Base-by-base conservation (phyloP, 23 tunicate genomes). In the Styela clava region DNA sequence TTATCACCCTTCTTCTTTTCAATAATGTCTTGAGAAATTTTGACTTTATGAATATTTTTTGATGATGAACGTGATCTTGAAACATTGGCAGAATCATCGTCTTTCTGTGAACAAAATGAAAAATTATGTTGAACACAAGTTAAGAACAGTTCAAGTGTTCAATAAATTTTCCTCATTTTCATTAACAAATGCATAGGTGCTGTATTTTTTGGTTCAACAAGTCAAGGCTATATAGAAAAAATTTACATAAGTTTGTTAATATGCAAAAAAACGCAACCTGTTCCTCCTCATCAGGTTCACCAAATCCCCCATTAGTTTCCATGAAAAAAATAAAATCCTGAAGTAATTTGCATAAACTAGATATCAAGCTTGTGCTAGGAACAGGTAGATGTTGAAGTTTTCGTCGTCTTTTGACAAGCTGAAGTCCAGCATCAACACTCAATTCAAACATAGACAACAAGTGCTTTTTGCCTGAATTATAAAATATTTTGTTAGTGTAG, bases 311-410 rank as follows among this genome's bases (percentile, higher is more conserved):
- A 62, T 93, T 88, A 0, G 35, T 82, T 29, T 88, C 84, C 98
- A 93, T 93, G 83, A 87, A 93, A 1, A 16, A 31, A 22, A 93
- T 27, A 20, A 93, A 36, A 52, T 79, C 81, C 34, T 78, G 79
- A 0, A 93, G 79, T 28, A 93, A 79, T 33, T 89, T 81, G 64
- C 98, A 93, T 0, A 93, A 78, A 1, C 94, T 89, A 25, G 81
- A 87, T 7, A 93, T 89, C 21, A 93, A 62, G 73, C 86, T 84
- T 33, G 86, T 52, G 36, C 74, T 83, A 16, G 98, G 83, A 24
- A 93, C 89, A 36, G 98, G 94, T 2, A 87, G 79, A 80, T 88
- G 94, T 34, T 85, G 93, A 24, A 93, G 82, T 72, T 93, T 93
- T 32, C 78, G 31, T 64, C 88, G 72, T 61, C 83, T 69, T 32